phyloP scores from a whole-genome alignment of 2,113 vertebrate genomes.

The mouse (Mus musculus) region GRCm39 chr14:76309501-76310000 shows the following conservation, averaged over 20 bases:
- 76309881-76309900: background rate
- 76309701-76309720: background rate
- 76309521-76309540: background rate
- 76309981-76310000: background rate
- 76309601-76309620: background rate
- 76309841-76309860: background rate
- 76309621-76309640: background rate
- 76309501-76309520: background rate
- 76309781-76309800: background rate
- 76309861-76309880: background rate
- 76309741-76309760: background rate
- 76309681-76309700: background rate
- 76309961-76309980: background rate
- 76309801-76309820: background rate
- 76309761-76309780: too few species aligned
- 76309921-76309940: background rate
- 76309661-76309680: background rate
- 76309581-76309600: background rate
- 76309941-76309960: background rate
- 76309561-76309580: background rate
- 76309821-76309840: background rate
- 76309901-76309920: background rate
- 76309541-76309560: background rate
- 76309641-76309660: background rate
- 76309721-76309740: background rate